Conservation (phyloP, 1,140 invertebrate genomes). For the Saccostrea echinata region DNA sequence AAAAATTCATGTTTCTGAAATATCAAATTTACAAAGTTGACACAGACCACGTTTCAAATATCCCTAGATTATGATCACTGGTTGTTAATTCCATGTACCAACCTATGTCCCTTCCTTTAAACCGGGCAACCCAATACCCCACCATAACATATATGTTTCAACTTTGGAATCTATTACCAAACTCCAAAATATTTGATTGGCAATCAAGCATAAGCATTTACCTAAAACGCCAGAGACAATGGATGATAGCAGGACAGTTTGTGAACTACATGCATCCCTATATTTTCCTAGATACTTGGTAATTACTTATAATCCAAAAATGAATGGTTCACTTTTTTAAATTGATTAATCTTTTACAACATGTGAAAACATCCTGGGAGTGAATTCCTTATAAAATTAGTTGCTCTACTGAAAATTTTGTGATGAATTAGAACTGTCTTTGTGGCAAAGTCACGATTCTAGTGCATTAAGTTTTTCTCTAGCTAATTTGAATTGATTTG, state of each 20-base stretch:
- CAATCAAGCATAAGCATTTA: background rate
- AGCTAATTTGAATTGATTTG: slow-evolving; percentile 37
- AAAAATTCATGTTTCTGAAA: slow-evolving; percentile 40
- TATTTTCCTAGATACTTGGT: background rate
- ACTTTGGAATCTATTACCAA: slow-evolving; percentile 6
- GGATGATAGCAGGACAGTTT: background rate
- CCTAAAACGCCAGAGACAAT: background rate
- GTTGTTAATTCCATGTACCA: slow-evolving; percentile 34
- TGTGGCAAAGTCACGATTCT: slow-evolving; percentile 19
- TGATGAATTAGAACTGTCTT: slow-evolving; percentile 34
- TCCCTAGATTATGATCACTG: background rate
- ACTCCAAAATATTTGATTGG: slow-evolving; percentile 29
- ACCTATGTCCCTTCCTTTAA: slow-evolving; percentile 27
- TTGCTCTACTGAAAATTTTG: background rate
- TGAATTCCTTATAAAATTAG: slow-evolving; percentile 8
- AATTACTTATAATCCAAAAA: background rate
- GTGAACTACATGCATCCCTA: background rate
- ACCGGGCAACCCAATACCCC: slow-evolving; percentile 15
- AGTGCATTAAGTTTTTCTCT: slow-evolving; percentile 27
- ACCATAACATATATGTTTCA: slow-evolving; percentile 18
- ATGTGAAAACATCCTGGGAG: background rate
- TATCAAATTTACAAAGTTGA: slow-evolving; percentile 42
- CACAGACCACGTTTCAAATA: slow-evolving; percentile 32
- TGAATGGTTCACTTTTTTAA: background rate
- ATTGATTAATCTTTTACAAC: background rate